Evolutionary conservation across 2,797 vertebrate species (phyloP), one percentile per base, ranked within the genome.

Genomic region (Eurystomus glaucurus): DNA sequence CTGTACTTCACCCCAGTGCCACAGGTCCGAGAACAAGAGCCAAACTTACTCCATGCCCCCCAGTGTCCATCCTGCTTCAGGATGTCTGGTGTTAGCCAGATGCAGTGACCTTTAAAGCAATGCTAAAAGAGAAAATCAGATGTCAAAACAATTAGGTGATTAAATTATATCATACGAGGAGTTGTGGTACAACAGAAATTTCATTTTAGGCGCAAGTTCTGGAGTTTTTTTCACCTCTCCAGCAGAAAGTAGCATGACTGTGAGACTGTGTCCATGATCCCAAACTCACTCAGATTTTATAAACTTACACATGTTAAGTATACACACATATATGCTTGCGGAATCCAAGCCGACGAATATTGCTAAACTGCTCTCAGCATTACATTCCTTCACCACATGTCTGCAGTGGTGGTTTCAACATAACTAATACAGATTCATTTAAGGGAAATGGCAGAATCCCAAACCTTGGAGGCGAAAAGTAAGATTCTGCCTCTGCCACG

Each of bases 31-130:
- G 99, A 99, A 51, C 99, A 99, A 69, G 99, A 99, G 74, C 99
- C 99, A 71, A 99, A 99, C 72, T 99, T 99, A 78, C 99, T 99
- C 99, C 99, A 99, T 15, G 98, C 93, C 1, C 99, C 99, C 99
- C 99, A 99, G 97, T 99, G 99, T 48, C 99, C 99, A 25, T 99
- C 99, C 95, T 99, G 99, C 96, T 99, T 99, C 96, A 99, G 98
- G 97, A 99, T 99, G 97, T 99, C 99, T 23, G 99, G 99, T 11
- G 99, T 99, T 85, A 99, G 98, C 99, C 99, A 99, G 98, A 99
- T 99, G 97, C 99, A 99, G 97, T 99, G 99, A 78, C 99, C 99
- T 98, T 99, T 99, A 96, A 99, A 99, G 98, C 99, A 99, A 89
- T 99, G 99, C 99, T 99, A 97, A 54, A 97, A 97, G 95, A 97